phyloP scores from a whole-genome alignment of 2,113 vertebrate genomes.

The pig (Sus scrofa) region DNA sequence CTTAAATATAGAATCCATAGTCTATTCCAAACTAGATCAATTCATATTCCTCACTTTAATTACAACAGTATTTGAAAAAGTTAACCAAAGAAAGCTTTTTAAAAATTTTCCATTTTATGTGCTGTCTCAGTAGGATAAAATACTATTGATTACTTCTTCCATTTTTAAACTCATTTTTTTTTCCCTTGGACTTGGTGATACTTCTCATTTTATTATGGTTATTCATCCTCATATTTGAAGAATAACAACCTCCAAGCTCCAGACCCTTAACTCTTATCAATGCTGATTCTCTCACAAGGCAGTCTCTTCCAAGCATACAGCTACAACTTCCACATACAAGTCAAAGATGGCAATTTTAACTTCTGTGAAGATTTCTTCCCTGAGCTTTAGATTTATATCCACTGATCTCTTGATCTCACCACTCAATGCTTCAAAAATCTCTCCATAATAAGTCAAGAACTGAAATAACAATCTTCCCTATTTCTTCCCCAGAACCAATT shows the following conservation, averaged over 20 bases:
- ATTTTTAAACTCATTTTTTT: not conserved
- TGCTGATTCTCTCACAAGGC: not conserved
- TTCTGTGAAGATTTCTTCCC: constrained; percentile 20
- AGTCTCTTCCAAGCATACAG: not conserved
- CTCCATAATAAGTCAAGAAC: not conserved
- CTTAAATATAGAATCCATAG: not conserved
- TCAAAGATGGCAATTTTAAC: constrained; percentile 22
- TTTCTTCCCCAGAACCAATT: not conserved
- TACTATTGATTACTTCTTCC: not conserved
- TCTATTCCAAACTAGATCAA: not conserved
- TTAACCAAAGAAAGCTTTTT: not conserved
- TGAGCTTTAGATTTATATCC: not conserved
- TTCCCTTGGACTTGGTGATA: not conserved
- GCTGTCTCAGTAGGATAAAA: not conserved
- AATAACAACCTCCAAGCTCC: not conserved
- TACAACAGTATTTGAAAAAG: not conserved
- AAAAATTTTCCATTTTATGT: not conserved
- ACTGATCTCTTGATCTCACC: not conserved
- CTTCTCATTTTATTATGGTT: not conserved
- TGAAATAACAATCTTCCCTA: not conserved
- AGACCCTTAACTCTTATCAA: not conserved
- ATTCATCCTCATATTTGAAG: not conserved
- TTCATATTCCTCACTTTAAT: not conserved
- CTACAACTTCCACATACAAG: not conserved
- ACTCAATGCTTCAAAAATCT: not conserved